Evolutionary conservation across 2,113 vertebrate genomes (phyloP).

Genomic region (Uria lomvia): DNA sequence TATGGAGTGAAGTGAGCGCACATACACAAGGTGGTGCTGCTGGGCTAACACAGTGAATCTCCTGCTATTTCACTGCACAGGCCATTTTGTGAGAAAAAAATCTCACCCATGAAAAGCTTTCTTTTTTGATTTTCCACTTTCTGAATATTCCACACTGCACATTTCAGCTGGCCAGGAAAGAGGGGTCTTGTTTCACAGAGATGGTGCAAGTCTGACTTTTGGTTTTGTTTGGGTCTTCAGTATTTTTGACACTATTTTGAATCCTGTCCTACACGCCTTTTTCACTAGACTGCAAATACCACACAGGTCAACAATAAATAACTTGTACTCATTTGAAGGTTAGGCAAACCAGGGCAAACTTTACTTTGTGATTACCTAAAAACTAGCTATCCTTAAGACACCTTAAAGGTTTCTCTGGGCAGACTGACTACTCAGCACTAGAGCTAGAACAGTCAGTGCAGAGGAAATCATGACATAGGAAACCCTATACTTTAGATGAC

Average conservation of each 20-base stretch:
- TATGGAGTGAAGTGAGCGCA: not conserved
- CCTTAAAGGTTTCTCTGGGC: not conserved
- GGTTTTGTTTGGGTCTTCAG: not conserved
- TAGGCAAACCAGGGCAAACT: not conserved
- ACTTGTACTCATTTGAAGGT: not conserved
- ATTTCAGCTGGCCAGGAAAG: not conserved
- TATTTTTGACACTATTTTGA: not conserved
- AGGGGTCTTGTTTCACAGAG: not conserved
- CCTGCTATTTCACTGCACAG: not conserved
- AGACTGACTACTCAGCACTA: not conserved
- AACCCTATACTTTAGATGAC: not conserved
- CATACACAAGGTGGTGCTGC: slow-evolving; percentile 53
- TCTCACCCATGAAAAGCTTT: not conserved
- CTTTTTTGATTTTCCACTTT: not conserved
- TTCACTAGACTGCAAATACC: not conserved
- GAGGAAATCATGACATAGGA: not conserved
- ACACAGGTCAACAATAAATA: not conserved
- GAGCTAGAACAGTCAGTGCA: not conserved
- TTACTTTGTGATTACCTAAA: not conserved
- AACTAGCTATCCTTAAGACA: not conserved
- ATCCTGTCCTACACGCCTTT: rapidly evolving
- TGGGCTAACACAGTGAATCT: not conserved
- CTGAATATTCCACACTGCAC: not conserved
- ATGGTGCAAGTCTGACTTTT: not conserved
- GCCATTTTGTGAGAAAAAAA: not conserved